Evolutionary conservation across 2,797 vertebrate species (phyloP).

Genomic region (Aulostomus chinensis): DNA sequence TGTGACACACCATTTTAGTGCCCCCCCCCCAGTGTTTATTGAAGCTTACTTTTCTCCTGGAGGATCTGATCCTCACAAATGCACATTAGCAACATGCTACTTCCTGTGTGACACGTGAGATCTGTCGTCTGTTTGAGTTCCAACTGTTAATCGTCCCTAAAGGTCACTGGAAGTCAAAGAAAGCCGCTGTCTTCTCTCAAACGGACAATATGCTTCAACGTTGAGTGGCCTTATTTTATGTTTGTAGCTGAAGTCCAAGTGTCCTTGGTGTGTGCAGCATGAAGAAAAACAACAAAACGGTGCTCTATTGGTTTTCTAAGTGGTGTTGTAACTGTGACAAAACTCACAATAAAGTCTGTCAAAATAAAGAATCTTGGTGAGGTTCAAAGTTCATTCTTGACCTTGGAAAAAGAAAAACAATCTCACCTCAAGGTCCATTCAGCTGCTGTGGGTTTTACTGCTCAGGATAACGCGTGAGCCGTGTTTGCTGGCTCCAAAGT

Average conservation of each 20-base stretch:
- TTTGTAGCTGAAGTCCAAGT: conserved; percentile 40
- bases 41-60: no score
- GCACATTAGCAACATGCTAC: no score
- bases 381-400: no score
- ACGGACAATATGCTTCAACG: conserved; percentile 47
- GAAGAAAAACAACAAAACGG: no score
- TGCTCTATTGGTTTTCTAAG: conserved; percentile 24
- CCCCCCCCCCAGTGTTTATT: no score
- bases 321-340: conserved; percentile 44
- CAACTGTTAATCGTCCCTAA: neutral
- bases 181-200: conserved; percentile 45
- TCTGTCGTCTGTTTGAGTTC: neutral
- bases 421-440: neutral
- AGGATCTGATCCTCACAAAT: no score
- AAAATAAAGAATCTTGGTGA: neutral
- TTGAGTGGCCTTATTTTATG: conserved; percentile 64
- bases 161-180: conserved; percentile 4
- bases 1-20: no score
- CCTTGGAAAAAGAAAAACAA: neutral
- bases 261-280: conserved; percentile 34
- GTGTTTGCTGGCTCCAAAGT: no score
- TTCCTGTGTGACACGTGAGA: conserved; percentile 1
- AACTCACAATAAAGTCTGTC: conserved; percentile 51
- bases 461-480: no score
- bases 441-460: no score